Evolutionary conservation across 2,888 invertebrate species (phyloP), one percentile per base, ranked within the genome.

Genomic region (Alsophila aescularia): DNA sequence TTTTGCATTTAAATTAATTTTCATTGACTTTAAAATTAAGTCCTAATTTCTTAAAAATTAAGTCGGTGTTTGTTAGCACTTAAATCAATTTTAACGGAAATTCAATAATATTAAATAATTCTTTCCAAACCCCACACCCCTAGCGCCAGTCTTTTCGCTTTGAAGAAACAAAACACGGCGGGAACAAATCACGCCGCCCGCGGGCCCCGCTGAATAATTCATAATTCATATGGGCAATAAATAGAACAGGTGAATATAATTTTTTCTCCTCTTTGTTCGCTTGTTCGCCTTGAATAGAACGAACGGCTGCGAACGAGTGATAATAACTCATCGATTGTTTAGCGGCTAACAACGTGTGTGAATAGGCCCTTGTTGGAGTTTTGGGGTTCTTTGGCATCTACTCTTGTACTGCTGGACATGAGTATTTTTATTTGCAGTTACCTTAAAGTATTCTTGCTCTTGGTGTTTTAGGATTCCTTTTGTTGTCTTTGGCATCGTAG

Each of bases 291-390:
- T 62, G 64, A 63, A 64, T 60, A 58, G 62, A 52, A 55, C 36
- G 61, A 49, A 53, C 18, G 51, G 73, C 85, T 90, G 89, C 75
- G 62, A 71, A 58, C 73, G 90, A 88, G 67, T 77, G 89, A 88
- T 89, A 88, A 89, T 89, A 90, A 87, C 75, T 90, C 90, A 87
- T 80, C 82, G 79, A 89, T 89, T 90, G 89, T 90, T 87, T 86
- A 85, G 81, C 75, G 72, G 62, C 75, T 72, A 73, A 73, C 73
- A 69, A 70, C 64, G 63, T 70, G 69, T 70, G 68, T 69, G 69
- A 77, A 75, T 75, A 68, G 64, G 62, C 47, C 60, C 50, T 37
- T 63, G 57, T 63, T 60, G 55, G 54, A 52, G 49, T 62, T 66
- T 68, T 64, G 60, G 54, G 49, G 43, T 61, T 61, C 52, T 42